A percentile compares a stretch with the other conserved stretches of the same genome.
These are phyloP conservation scores for Otis tarda DNA, from an alignment of 2,113 vertebrate genomes.

Conservation along the genomic window DNA sequence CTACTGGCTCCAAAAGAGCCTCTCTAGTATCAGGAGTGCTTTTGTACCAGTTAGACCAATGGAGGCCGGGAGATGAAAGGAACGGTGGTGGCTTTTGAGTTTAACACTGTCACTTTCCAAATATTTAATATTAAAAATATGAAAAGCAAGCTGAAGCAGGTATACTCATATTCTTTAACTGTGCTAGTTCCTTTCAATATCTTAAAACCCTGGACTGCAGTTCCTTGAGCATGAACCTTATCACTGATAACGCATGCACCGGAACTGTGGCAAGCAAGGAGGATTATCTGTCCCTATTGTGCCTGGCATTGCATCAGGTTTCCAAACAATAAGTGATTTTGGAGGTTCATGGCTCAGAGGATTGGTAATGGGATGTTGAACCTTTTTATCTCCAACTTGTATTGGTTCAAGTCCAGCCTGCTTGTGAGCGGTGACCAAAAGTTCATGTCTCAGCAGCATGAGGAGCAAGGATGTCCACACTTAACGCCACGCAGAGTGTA, in stretches of 20 bases:
- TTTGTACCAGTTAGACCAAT: not conserved
- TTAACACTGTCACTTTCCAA: slow-evolving; percentile 40
- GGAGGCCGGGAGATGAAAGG: not conserved
- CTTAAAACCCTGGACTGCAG: not conserved
- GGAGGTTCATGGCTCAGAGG: not conserved
- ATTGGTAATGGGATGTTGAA: not conserved
- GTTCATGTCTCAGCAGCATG: not conserved
- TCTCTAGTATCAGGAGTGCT: not conserved
- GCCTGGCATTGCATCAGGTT: not conserved
- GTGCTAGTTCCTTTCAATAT: not conserved
- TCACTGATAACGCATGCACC: not conserved
- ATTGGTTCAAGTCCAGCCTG: not conserved
- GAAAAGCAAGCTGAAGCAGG: slow-evolving; percentile 26
- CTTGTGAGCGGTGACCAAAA: not conserved
- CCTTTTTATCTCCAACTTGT: not conserved
- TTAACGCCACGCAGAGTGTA: not conserved
- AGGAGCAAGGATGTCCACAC: not conserved
- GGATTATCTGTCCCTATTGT: not conserved
- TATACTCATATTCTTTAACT: not conserved
- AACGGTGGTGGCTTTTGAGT: not conserved
- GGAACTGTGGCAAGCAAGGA: not conserved
- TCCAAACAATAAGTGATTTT: not conserved
- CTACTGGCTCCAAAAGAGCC: not conserved
- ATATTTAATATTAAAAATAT: slow-evolving; percentile 3
- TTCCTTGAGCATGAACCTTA: not conserved